phyloP scores from a whole-genome alignment of 2,888 invertebrate genomes.

The Watsonalla binaria region DNA sequence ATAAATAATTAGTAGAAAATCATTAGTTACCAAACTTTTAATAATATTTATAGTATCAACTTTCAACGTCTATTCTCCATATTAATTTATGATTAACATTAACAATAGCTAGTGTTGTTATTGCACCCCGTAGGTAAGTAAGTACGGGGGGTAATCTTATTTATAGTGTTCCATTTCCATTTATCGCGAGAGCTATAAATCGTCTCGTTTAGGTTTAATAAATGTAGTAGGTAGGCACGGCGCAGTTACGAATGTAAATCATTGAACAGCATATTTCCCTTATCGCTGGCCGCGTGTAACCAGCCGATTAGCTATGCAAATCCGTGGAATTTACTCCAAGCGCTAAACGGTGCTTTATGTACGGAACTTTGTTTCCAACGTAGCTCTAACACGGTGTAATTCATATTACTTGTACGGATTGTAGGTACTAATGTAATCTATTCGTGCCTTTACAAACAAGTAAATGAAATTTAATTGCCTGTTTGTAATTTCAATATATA shows the following conservation, averaged over 20 bases:
- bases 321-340: conserved; percentile 44
- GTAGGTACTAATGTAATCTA: too few relatives aligned
- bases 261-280: conserved; percentile 49
- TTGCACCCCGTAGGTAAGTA: not conserved
- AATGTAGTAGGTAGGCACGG: conserved; percentile 35
- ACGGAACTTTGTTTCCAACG: conserved; percentile 8
- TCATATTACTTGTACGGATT: conserved; percentile 1
- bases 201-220: conserved; percentile 44
- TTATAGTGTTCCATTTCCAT: conserved; percentile 2
- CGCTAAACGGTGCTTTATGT: conserved; percentile 38
- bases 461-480: too few relatives aligned
- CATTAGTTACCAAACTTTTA: too few relatives aligned
- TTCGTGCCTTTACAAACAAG: too few relatives aligned
- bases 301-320: conserved; percentile 60
- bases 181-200: conserved; percentile 27
- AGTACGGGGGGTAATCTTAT: not conserved
- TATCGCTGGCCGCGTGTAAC: conserved; percentile 47
- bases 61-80: not conserved
- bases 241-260: conserved; percentile 42
- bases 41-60: too few relatives aligned
- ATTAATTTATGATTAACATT: not conserved
- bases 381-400: conserved; percentile 11
- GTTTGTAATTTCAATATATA: too few relatives aligned
- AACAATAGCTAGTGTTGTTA: not conserved
- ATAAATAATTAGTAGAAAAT: too few relatives aligned